Conservation (phyloP, 2,113 vertebrate species). For the Oxyruncus cristatus region DNA sequence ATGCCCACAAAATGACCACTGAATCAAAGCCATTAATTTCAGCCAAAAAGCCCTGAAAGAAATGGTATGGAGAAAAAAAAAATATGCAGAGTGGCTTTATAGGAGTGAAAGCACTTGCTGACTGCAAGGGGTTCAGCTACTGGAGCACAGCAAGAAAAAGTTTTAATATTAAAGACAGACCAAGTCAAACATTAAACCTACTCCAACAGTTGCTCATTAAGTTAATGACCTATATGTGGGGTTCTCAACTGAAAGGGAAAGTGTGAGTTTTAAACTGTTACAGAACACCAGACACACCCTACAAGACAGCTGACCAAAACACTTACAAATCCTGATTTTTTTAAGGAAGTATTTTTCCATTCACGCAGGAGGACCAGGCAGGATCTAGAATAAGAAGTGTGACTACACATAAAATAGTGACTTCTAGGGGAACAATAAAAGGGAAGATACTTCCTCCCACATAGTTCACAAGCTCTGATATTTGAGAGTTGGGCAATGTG, state of each 20-base stretch:
- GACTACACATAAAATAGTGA: background rate
- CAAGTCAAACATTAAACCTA: conserved; percentile 48
- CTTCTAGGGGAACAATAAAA: background rate
- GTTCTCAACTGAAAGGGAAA: background rate
- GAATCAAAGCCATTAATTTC: background rate
- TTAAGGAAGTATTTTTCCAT: background rate
- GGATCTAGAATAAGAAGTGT: background rate
- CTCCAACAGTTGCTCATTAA: background rate
- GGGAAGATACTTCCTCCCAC: fast-evolving
- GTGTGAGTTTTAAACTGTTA: background rate
- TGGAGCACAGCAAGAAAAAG: background rate
- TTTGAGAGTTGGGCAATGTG: background rate
- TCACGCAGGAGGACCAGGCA: background rate
- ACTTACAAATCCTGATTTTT: background rate
- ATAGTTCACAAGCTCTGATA: background rate
- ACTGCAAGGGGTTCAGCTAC: background rate
- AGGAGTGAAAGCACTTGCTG: background rate
- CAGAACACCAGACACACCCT: background rate
- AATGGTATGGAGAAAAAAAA: background rate
- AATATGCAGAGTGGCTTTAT: background rate
- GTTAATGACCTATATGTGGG: background rate
- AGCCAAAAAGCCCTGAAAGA: background rate
- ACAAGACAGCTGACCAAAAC: background rate
- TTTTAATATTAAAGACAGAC: background rate
- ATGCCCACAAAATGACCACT: background rate